A percentile compares a stretch with the other conserved stretches of the same genome.
These are phyloP conservation scores for Sarcophaga variegata DNA, from an alignment of 2,888 invertebrate species.

Conservation along the genomic window DNA sequence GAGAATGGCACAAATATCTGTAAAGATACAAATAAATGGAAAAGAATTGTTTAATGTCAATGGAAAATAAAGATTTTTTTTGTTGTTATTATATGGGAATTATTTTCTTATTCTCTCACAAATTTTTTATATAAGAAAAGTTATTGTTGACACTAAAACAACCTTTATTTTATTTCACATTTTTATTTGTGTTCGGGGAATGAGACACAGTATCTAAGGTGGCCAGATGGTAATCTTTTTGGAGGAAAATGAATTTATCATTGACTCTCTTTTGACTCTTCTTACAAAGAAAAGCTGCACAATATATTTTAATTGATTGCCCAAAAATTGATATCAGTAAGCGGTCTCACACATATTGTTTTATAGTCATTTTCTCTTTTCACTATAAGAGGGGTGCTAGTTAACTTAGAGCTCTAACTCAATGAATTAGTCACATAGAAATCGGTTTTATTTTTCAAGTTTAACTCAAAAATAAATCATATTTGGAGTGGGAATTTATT, in stretches of 20 bases:
- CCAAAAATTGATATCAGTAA: too few species aligned
- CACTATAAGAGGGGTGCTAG: too few species aligned
- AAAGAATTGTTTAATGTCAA: slow-evolving; percentile 11
- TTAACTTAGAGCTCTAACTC: too few species aligned
- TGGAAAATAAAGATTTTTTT: slow-evolving; percentile 44
- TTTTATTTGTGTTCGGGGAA: slow-evolving; percentile 20
- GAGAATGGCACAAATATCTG: slow-evolving; percentile 36
- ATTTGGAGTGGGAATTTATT: too few species aligned
- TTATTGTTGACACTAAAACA: slow-evolving; percentile 49
- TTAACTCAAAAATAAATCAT: too few species aligned
- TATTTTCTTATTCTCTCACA: slow-evolving; percentile 30
- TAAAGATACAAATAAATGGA: slow-evolving; percentile 59
- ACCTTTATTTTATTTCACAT: slow-evolving; percentile 30
- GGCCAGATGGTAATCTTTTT: not conserved
- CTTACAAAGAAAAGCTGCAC: too few species aligned
- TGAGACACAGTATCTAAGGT: not conserved
- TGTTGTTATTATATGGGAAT: slow-evolving; percentile 21
- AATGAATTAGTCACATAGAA: too few species aligned
- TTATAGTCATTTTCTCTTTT: too few species aligned
- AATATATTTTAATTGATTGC: too few species aligned
- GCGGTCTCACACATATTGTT: too few species aligned
- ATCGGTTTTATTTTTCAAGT: too few species aligned
- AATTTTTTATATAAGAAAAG: slow-evolving; percentile 39
- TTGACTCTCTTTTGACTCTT: too few species aligned
- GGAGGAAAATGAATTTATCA: not conserved